These are phyloP conservation scores for Dryobotodes eremita DNA, from an alignment of 2,888 invertebrate species.

Conservation along the genomic window DNA sequence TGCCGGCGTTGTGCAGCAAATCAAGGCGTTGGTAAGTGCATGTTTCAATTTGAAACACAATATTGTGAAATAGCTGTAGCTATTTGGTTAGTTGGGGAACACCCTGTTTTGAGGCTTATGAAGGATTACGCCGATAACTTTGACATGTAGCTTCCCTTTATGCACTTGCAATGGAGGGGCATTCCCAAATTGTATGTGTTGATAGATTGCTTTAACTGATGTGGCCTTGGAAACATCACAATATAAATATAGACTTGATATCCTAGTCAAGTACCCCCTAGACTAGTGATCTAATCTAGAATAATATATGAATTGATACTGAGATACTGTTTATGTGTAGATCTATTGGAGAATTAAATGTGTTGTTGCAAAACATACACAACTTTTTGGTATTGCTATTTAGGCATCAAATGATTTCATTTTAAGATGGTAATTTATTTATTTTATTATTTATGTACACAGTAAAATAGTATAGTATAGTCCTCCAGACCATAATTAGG, in stretches of 20 bases:
- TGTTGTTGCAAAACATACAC: neutral
- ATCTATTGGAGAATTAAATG: neutral
- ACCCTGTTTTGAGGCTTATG: conserved; percentile 13
- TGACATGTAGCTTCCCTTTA: conserved; percentile 2
- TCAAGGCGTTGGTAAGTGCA: conserved; percentile 92
- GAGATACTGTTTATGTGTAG: neutral
- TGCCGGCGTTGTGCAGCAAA: conserved; percentile 88
- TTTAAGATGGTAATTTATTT: neutral
- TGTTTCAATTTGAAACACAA: conserved; percentile 46
- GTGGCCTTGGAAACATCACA: conserved; percentile 38
- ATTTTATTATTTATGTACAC: neutral
- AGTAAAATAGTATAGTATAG: too few relatives aligned
- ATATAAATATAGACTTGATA: neutral
- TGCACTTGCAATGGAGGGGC: conserved; percentile 11
- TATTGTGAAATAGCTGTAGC: conserved; percentile 44
- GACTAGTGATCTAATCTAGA: neutral
- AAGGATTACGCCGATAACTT: neutral
- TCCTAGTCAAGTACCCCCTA: neutral
- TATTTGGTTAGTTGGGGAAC: conserved; percentile 35
- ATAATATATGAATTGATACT: neutral
- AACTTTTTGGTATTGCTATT: neutral
- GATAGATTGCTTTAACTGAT: neutral
- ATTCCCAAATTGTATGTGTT: conserved; percentile 17
- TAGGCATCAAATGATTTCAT: neutral
- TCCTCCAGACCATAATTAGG: too few relatives aligned